Base-by-base conservation (phyloP, 2,113 vertebrate species). In the Cricetomys ansorgei region DNA sequence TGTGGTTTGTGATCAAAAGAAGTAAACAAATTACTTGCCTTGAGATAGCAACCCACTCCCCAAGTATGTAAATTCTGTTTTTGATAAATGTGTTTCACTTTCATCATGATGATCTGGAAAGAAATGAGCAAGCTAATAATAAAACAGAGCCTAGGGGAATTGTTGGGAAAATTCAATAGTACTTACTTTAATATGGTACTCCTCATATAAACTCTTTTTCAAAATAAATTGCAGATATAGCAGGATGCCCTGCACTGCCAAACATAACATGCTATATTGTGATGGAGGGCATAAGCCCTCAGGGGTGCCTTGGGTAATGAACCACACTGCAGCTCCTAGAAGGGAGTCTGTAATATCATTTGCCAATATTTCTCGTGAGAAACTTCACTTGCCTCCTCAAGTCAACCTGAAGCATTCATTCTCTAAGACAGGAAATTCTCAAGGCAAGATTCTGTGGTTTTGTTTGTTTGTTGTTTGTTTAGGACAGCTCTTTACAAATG, bases 181-280 rank as follows among this genome's bases (percentile, higher is more conserved):
- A 62, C 62, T 91, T 96, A 80, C 67, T 89, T 91, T 89, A 91
- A 92, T 87, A 89, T 29, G 96, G 87, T 92, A 84, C 29, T 89
- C 75, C 53, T 91, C 75, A 83, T 16, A 80, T 10, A 80, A 92
- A 94, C 8, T 55, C 15, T 64, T 88, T 69, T 57, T 57, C 65
- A 25, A 93, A 94, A 93, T 96, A 97, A 96, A 89, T 11, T 80
- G 90, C 45, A 79, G 48, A 80, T 70, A 70, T 0, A 87, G 40
- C 10, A 70, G 45, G 76, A 92, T 50, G 48, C 45, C 93, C 92
- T 67, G 84, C 5, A 83, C 31, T 53, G 57, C 37, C 80, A 96
- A 94, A 87, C 3, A 72, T 1, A 57, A 62, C 59, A 96, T 16
- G 43, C 3, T 70, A 8, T 48, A 15, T 13, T 67, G n/a, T 84